Base-by-base conservation (phyloP, 1,140 invertebrate species). In the Orius insidiosus region DNA sequence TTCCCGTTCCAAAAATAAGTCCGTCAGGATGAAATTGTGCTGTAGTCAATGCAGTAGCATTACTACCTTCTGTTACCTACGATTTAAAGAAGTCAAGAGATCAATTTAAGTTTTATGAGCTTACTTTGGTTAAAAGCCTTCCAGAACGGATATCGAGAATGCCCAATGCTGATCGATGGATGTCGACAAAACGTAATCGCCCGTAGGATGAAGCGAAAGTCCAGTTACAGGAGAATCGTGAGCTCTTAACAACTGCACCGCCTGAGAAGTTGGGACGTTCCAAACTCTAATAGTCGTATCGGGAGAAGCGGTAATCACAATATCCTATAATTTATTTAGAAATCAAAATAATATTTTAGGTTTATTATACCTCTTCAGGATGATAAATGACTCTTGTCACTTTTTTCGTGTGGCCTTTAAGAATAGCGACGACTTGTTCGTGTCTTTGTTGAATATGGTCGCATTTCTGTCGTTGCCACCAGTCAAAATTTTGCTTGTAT, bases 11-110 rank as follows among this genome's bases (percentile, higher is more conserved):
- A 65, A 98, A 98, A 67, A 99, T 98, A 19, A 98, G 71, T 59
- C 96, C 96, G 65, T 99, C 96, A 46, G 96, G 96, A 74, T 99
- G 96, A 62, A 98, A 96, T 62, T 98, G 90, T 1, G 92, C 94
- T n/a, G 90, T 94, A 1, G 93, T 97, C 18, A 98, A 67, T 14
- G 85, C 80, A 54, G 79, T 70, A 54, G 77, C 75, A 47, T 77
- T 56, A n/a, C 51, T 52, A 42, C 61, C 74, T 56, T 85, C 81
- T 19, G 77, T 71, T 37, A 85, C 68, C 68, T 71, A 52, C 3
- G 10, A 6, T n/a, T 15, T 19, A 3, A 6, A 54, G 53, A 54
- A 52, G 46, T 36, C 8, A 46, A 36, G 19, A 45, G 5, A 7
- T 14, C 7, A 11, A 42, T 6, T 16, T 24, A 46, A 43, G 7